These are phyloP conservation scores for Rafetus swinhoei DNA, from an alignment of 2,113 vertebrate genomes.

Conservation along the genomic window DNA sequence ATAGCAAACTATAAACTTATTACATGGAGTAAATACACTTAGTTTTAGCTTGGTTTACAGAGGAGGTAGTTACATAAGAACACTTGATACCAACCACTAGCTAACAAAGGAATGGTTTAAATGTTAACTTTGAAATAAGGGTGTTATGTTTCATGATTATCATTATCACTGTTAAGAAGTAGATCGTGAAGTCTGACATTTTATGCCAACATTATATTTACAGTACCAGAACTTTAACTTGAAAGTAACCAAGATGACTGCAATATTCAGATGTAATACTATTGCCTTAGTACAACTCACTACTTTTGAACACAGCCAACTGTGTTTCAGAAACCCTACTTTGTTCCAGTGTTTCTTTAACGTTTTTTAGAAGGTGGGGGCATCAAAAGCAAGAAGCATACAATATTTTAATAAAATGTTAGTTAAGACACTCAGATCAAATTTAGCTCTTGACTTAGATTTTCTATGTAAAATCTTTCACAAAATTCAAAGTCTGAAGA, in stretches of 20 bases:
- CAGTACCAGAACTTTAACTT: background rate
- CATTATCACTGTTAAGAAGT: background rate
- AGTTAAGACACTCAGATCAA: background rate
- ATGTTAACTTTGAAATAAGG: background rate
- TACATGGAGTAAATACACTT: background rate
- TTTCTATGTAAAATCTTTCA: background rate
- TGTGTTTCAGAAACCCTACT: background rate
- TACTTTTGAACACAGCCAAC: background rate
- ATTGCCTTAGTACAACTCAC: background rate
- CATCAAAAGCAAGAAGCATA: background rate
- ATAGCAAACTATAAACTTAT: background rate
- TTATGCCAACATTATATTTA: background rate
- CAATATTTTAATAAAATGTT: background rate
- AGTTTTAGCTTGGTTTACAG: background rate
- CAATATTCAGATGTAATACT: background rate
- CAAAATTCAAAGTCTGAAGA: background rate
- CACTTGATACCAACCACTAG: background rate
- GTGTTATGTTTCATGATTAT: background rate
- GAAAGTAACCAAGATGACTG: background rate
- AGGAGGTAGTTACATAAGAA: background rate
- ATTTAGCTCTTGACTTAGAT: background rate
- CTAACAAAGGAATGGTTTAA: background rate
- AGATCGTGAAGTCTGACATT: background rate
- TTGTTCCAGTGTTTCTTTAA: background rate
- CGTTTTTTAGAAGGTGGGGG: background rate